These are phyloP conservation scores for Lagorchestes hirsutus DNA, from an alignment of 2,797 vertebrate species.

Conservation along the genomic window DNA sequence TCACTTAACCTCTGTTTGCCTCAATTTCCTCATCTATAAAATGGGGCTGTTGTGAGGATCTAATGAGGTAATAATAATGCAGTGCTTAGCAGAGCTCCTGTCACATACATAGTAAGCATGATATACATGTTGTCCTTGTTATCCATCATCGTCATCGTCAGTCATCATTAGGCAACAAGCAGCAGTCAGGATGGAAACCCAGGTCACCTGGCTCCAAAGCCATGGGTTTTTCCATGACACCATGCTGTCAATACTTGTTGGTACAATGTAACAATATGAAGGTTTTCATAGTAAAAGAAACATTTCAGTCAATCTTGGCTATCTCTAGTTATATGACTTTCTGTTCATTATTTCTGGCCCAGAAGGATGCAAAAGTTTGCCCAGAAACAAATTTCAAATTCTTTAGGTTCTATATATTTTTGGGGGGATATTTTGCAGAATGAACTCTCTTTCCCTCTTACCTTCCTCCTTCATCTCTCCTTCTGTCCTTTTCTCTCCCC, in stretches of 20 bases:
- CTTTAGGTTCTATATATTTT: neutral
- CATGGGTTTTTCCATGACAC: neutral
- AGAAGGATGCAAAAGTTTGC: neutral
- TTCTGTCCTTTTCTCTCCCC: neutral
- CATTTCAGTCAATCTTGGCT: neutral
- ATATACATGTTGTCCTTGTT: neutral
- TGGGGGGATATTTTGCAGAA: conserved; percentile 6
- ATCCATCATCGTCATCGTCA: no score
- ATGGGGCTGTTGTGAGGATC: neutral
- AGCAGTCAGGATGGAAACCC: neutral
- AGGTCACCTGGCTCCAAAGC: neutral
- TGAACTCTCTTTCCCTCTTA: neutral
- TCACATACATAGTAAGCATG: neutral
- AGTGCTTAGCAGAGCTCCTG: neutral
- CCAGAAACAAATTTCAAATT: neutral
- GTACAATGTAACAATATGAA: neutral
- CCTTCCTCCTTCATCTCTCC: neutral
- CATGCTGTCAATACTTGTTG: neutral
- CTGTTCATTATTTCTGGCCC: neutral
- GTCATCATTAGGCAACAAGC: neutral
- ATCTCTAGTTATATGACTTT: neutral
- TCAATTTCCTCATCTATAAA: neutral
- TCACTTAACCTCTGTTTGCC: neutral
- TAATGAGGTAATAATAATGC: neutral
- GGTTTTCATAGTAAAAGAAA: neutral